Base-by-base conservation (phyloP, 2,113 vertebrate genomes). In the Mustela nigripes region DNA sequence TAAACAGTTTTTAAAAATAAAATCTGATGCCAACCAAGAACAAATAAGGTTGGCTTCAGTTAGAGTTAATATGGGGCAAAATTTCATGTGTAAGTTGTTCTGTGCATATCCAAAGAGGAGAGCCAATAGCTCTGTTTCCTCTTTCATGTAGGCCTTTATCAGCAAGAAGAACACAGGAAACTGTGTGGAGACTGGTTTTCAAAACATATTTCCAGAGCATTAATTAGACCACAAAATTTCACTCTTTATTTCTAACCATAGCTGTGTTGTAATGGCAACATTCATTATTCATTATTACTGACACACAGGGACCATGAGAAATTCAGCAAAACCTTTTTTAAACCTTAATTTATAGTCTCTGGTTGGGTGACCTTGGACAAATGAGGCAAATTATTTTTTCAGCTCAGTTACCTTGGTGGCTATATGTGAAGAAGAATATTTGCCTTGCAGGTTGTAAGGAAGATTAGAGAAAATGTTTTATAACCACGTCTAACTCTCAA, bases 181-280 rank as follows among this genome's bases (percentile, higher is more conserved):
- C 18, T 45, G 31, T 26, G 36, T 91, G 81, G 62, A 91, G 48
- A 1, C 56, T 18, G 4, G n/a, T 81, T 97, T 93, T 89, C 48
- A 84, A 94, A 87, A 89, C 21, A 80, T 93, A 24, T 93, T 89
- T 87, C 50, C 73, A 65, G n/a, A 90, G 28, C 39, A 71, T 69
- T 96, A 50, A 73, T 36, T 60, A 71, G 89, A n/a, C 78, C 63
- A 89, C 63, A 95, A 50, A 45, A 78, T 63, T 89, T 89, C 48
- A 22, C 33, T 85, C 31, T 33, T 79, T 80, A 31, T 69, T 92
- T 80, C 58, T 62, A 76, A 79, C 50, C 10, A 50, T 14, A 80
- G 53, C 15, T 95, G 36, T 80, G 60, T 26, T 82, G 67, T 60
- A 74, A 85, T 5, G 4, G 14, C 12, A 42, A 39, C n/a, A 62